phyloP scores from a whole-genome alignment of 2,113 vertebrate genomes.

The Arenaria interpres region DNA sequence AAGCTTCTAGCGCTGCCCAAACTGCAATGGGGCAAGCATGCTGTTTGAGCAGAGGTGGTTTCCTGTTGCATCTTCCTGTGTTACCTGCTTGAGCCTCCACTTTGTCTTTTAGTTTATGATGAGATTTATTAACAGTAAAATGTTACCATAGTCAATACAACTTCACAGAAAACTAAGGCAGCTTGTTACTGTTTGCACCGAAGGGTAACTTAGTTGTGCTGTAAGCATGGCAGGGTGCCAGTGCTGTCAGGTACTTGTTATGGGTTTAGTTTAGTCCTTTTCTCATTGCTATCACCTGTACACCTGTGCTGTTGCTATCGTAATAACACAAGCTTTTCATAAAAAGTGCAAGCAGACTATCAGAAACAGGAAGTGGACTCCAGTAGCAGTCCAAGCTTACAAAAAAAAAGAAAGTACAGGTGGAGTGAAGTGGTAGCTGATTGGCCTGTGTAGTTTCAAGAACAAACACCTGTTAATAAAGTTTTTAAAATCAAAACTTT shows the following conservation, averaged over 20 bases:
- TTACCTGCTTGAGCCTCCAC: fast-evolving
- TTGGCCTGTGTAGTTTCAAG: fast-evolving
- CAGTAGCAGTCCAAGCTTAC: neutral
- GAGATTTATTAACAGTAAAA: neutral
- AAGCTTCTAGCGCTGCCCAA: neutral
- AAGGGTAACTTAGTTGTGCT: neutral
- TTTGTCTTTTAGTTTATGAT: neutral
- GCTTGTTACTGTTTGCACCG: neutral
- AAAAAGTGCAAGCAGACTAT: neutral
- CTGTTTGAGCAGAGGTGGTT: fast-evolving
- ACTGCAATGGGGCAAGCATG: fast-evolving
- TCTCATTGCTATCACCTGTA: neutral
- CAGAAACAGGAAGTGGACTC: neutral
- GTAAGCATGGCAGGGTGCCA: neutral
- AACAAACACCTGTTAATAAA: neutral
- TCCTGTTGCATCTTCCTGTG: neutral
- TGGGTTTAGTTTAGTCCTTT: neutral
- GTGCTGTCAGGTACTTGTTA: neutral
- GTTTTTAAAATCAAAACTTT: neutral
- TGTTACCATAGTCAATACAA: no score
- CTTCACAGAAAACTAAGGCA: neutral
- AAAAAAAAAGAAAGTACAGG: neutral
- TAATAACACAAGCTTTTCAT: fast-evolving
- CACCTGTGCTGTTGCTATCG: neutral
- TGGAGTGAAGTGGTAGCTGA: neutral